These are phyloP conservation scores for Zygaena filipendulae DNA, from an alignment of 2,888 invertebrate species.

Conservation along the genomic window DNA sequence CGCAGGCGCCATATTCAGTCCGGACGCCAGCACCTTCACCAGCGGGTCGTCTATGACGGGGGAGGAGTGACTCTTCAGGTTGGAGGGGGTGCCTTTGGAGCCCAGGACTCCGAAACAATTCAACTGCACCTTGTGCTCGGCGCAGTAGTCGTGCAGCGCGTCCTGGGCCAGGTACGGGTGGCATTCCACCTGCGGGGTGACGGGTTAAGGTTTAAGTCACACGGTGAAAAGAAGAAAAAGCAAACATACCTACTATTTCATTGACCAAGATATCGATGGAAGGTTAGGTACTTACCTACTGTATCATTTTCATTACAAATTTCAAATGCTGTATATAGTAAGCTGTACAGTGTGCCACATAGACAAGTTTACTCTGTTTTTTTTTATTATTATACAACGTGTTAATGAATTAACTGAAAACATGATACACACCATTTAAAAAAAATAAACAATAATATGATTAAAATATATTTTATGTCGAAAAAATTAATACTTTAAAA, in stretches of 20 bases:
- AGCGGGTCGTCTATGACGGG: constrained; percentile 76
- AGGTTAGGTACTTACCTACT: not conserved
- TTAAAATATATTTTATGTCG: no score
- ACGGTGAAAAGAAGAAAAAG: no score
- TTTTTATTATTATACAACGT: no score
- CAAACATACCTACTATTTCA: no score
- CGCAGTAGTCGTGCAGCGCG: constrained; percentile 74
- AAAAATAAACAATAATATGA: no score
- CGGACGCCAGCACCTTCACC: constrained; percentile 56
- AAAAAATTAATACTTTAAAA: no score
- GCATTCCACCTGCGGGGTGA: constrained; percentile 80
- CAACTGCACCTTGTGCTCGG: constrained; percentile 71
- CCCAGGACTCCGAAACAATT: constrained; percentile 86
- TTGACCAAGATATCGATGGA: no score
- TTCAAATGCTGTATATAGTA: no score
- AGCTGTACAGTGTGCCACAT: no score
- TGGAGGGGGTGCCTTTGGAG: constrained; percentile 72
- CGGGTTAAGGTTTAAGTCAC: constrained; percentile 6
- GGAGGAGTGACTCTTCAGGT: constrained; percentile 71
- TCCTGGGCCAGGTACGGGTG: constrained; percentile 81
- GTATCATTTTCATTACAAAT: not conserved
- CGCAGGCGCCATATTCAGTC: constrained; percentile 32
- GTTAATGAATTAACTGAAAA: no score
- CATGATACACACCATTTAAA: no score
- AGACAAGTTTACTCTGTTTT: no score